These are phyloP conservation scores for Zoroaster sp. DNA, from an alignment of 53 echinoderm and acorn worm species.

Conservation along the genomic window DNA sequence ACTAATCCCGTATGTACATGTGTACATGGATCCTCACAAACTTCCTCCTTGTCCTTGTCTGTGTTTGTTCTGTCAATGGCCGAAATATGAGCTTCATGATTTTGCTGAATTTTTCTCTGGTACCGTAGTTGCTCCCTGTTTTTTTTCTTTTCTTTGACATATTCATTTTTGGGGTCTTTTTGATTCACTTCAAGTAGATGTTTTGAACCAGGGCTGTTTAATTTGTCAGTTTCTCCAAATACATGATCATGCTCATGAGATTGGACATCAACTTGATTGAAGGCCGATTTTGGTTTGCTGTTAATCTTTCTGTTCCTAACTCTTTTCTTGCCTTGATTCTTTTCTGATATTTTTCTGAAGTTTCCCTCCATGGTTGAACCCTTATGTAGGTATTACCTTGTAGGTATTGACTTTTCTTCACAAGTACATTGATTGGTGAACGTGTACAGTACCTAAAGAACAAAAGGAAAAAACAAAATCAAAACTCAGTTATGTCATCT, in stretches of 20 bases:
- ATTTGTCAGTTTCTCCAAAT: neutral
- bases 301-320: neutral
- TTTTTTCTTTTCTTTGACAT: conserved; percentile 28
- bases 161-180: neutral
- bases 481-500: too few relatives aligned
- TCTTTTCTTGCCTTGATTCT: neutral
- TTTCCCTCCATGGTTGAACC: too few relatives aligned
- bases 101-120: conserved; percentile 26
- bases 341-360: too few relatives aligned
- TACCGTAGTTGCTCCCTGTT: conserved; percentile 30
- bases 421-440: too few relatives aligned
- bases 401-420: too few relatives aligned
- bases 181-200: neutral
- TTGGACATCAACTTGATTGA: neutral
- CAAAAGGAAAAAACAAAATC: too few relatives aligned
- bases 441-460: too few relatives aligned
- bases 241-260: neutral
- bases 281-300: neutral
- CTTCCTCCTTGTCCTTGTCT: neutral
- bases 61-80: neutral
- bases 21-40: too few relatives aligned
- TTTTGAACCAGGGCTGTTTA: neutral
- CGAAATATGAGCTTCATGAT: neutral
- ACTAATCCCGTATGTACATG: too few relatives aligned
- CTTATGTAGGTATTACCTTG: too few relatives aligned